phyloP scores from a whole-genome alignment of 2,888 invertebrate genomes.

The Drosophila mulleri region DNA sequence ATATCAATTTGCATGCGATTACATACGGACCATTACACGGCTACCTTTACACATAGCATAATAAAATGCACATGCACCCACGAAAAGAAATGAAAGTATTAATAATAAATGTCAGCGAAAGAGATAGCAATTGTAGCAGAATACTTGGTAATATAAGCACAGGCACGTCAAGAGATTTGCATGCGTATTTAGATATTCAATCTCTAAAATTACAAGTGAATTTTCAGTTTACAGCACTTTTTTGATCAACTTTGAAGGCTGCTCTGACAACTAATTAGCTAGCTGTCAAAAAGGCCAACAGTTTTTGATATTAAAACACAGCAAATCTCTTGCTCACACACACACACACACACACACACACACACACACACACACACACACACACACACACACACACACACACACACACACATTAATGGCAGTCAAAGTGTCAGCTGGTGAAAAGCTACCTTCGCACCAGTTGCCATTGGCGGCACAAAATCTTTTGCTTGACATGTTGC shows the following conservation, averaged over 20 bases:
- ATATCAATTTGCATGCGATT: constrained; percentile 26
- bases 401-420: neutral
- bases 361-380: constrained; percentile 8
- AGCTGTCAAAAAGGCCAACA: constrained; percentile 4
- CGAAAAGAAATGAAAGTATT: neutral
- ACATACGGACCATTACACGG: neutral
- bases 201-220: neutral
- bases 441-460: neutral
- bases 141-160: too few relatives aligned
- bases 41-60: neutral
- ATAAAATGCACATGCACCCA: neutral
- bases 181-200: neutral
- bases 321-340: constrained; percentile 12
- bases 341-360: constrained; percentile 7
- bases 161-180: neutral
- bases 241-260: neutral
- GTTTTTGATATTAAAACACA: constrained; percentile 18
- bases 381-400: constrained; percentile 10
- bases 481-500: constrained; percentile 50
- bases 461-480: constrained; percentile 5
- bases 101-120: neutral
- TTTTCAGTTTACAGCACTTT: neutral
- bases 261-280: constrained; percentile 18
- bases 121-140: neutral
- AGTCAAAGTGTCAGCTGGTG: constrained; percentile 6